Conservation (phyloP, 2,113 vertebrate species). For the Crotalus tigris region DNA sequence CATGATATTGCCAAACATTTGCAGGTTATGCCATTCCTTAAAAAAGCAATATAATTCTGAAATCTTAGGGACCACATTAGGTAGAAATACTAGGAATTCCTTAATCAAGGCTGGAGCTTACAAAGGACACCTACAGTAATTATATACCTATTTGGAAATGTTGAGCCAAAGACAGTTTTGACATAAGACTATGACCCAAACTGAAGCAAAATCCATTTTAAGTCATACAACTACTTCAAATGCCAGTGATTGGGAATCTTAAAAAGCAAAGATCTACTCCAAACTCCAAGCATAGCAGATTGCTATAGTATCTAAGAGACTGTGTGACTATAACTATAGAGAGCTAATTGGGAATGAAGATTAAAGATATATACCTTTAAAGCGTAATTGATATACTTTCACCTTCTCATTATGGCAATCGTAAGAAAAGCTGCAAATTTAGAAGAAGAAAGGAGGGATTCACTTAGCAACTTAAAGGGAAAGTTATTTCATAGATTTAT, state of each 20-base stretch:
- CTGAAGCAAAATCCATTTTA: background rate
- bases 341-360: background rate
- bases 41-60: background rate
- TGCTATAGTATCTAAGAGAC: background rate
- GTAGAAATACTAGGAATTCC: background rate
- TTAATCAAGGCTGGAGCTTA: background rate
- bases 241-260: background rate
- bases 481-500: background rate
- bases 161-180: background rate
- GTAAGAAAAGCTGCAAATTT: background rate
- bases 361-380: background rate
- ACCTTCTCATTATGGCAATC: background rate
- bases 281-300: background rate
- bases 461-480: background rate
- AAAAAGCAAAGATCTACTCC: background rate
- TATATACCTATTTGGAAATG: background rate
- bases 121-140: background rate
- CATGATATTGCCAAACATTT: background rate
- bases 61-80: background rate
- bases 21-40: background rate
- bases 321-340: background rate
- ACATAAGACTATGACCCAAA: background rate
- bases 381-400: background rate
- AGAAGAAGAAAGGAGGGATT: background rate
- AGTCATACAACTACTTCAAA: background rate